Evolutionary conservation across 1,140 invertebrate species (phyloP).

Genomic region (Andrena cerasifolii): DNA sequence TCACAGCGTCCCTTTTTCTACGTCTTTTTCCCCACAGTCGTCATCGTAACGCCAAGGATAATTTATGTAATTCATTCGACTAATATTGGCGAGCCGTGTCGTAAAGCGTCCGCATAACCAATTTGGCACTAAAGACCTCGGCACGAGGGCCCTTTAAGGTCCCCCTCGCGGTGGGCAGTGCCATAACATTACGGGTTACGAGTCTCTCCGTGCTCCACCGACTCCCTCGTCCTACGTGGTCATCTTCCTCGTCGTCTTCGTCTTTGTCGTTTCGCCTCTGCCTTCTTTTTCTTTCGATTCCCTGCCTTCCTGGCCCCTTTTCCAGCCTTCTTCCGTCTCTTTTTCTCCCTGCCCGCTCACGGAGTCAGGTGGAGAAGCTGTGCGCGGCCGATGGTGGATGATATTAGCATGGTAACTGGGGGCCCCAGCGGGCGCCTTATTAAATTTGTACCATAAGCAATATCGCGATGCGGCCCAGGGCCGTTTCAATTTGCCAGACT

Average conservation of each 20-base stretch:
- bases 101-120: slow-evolving; percentile 78
- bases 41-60: slow-evolving; percentile 72
- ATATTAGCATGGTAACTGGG: slow-evolving; percentile 79
- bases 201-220: slow-evolving; percentile 57
- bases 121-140: slow-evolving; percentile 78
- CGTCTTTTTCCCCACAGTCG: slow-evolving; percentile 12
- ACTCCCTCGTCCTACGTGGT: slow-evolving; percentile 49
- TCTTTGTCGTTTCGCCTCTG: slow-evolving; percentile 8
- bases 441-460: slow-evolving; percentile 78
- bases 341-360: slow-evolving; percentile 36
- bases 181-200: slow-evolving; percentile 77
- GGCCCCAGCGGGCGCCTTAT: slow-evolving; percentile 78
- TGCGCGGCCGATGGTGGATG: slow-evolving; percentile 69
- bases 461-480: slow-evolving; percentile 67
- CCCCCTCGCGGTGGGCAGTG: slow-evolving; percentile 73
- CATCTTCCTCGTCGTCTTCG: slow-evolving; percentile 52
- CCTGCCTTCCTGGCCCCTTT: slow-evolving; percentile 51
- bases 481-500: slow-evolving; percentile 75
- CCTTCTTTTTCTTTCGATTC: not conserved
- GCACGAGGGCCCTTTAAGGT: slow-evolving; percentile 70
- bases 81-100: slow-evolving; percentile 74
- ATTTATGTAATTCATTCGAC: slow-evolving; percentile 78
- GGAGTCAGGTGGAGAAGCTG: slow-evolving; percentile 74
- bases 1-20: not conserved
- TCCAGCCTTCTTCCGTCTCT: slow-evolving; percentile 49